A percentile compares a stretch with the other conserved stretches of the same genome.
Evolutionary conservation across 2,797 vertebrate species (phyloP).

Genomic region (Chaetophractus vellerosus): DNA sequence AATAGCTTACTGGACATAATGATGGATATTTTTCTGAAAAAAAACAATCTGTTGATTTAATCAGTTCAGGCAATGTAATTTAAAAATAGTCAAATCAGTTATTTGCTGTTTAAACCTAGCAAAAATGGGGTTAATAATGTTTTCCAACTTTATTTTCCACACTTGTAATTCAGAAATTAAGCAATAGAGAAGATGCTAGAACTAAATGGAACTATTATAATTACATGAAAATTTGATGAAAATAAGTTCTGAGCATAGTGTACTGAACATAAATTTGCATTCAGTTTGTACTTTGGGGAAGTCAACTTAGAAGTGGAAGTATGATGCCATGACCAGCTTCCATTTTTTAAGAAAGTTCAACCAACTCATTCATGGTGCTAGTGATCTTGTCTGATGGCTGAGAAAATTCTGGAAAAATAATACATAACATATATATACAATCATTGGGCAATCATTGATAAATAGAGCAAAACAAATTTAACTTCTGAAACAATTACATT

Average conservation of each 20-base stretch:
- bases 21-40: background rate
- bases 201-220: background rate
- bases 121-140: background rate
- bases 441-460: background rate
- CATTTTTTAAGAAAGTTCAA: background rate
- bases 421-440: background rate
- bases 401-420: background rate
- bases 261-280: background rate
- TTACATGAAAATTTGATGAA: background rate
- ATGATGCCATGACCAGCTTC: background rate
- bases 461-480: background rate
- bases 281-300: background rate
- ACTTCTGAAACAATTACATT: background rate
- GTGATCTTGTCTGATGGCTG: too few species aligned
- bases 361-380: too few species aligned
- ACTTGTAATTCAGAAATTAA: slow-evolving; percentile 23
- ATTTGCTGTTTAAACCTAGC: background rate
- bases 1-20: background rate
- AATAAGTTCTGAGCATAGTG: background rate
- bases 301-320: background rate
- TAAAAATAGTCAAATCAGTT: background rate
- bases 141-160: slow-evolving; percentile 39
- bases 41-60: background rate
- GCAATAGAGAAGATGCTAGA: background rate
- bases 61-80: background rate